Conservation (phyloP, 2,797 vertebrate genomes). For the Alosa sapidissima region DNA sequence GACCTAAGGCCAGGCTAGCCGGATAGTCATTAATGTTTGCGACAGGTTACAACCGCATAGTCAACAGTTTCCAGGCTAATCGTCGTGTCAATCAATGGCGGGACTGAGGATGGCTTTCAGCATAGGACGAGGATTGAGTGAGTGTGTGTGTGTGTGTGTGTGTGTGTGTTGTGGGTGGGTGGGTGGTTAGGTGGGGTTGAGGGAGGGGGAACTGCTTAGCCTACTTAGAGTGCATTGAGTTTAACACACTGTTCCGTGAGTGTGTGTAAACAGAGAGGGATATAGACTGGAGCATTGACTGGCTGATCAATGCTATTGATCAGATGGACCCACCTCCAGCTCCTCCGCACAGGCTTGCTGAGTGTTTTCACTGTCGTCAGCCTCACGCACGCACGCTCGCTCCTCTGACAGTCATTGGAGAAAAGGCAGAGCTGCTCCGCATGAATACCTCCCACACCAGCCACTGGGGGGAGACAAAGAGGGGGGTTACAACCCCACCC, state of each 20-base stretch:
- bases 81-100: constrained; percentile 76
- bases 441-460: constrained; percentile 57
- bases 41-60: constrained; percentile 68
- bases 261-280: constrained; percentile 75
- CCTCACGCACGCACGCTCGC: constrained; percentile 44
- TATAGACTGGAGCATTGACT: constrained; percentile 73
- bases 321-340: constrained; percentile 62
- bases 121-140: constrained; percentile 45
- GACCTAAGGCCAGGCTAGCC: constrained; percentile 10
- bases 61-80: constrained; percentile 74
- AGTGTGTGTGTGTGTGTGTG: background rate
- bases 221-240: constrained; percentile 72
- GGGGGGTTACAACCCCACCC: constrained; percentile 37
- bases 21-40: constrained; percentile 22
- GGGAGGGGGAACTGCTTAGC: constrained; percentile 67
- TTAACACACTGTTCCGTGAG: constrained; percentile 71
- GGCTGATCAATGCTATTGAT: constrained; percentile 79
- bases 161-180: background rate
- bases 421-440: constrained; percentile 48
- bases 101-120: constrained; percentile 69
- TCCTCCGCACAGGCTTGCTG: constrained; percentile 63
- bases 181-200: background rate
- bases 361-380: constrained; percentile 57
- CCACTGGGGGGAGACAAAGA: constrained; percentile 75
- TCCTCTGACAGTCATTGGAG: constrained; percentile 43